Percentiles rank a stretch among this genome's conserved stretches.
Conservation (phyloP, 2,797 vertebrate genomes). For the Nyctalus aviator region DNA sequence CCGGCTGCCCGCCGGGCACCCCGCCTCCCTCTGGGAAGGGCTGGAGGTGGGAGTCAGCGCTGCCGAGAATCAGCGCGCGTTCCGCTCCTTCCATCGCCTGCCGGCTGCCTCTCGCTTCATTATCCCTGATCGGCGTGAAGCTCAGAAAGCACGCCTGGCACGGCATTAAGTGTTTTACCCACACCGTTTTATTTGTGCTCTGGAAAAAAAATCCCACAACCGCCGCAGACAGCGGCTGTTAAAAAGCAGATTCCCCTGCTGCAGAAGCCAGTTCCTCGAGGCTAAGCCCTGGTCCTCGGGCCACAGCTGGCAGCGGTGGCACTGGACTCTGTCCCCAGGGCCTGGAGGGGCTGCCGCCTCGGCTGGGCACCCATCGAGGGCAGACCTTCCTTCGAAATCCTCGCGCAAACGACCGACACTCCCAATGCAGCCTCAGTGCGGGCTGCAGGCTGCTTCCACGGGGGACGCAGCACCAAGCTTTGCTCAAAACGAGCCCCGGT, state of each 20-base stretch:
- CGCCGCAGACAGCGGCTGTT: not conserved
- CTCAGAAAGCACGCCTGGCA: not conserved
- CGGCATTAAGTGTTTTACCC: not conserved
- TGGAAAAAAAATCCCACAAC: not conserved
- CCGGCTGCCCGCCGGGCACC: fast-evolving
- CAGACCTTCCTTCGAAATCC: not conserved
- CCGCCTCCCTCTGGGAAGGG: not conserved
- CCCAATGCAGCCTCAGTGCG: not conserved
- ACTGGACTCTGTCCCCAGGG: fast-evolving
- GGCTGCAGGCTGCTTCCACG: not conserved
- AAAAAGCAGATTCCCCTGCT: not conserved
- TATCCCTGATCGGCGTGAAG: not conserved
- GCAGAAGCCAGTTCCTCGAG: fast-evolving
- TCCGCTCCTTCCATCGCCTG: fast-evolving
- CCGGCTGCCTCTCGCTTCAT: not conserved
- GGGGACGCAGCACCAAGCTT: not conserved
- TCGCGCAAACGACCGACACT: not conserved
- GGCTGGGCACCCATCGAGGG: fast-evolving
- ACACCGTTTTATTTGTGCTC: not conserved
- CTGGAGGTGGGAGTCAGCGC: not conserved
- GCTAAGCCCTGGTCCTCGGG: fast-evolving
- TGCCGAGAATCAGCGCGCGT: fast-evolving
- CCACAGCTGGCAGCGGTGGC: fast-evolving
- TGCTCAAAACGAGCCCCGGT: not conserved
- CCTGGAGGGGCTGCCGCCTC: not conserved